Evolutionary conservation across 2,797 vertebrate species (phyloP).

Genomic region (Silurus aristotelis): DNA sequence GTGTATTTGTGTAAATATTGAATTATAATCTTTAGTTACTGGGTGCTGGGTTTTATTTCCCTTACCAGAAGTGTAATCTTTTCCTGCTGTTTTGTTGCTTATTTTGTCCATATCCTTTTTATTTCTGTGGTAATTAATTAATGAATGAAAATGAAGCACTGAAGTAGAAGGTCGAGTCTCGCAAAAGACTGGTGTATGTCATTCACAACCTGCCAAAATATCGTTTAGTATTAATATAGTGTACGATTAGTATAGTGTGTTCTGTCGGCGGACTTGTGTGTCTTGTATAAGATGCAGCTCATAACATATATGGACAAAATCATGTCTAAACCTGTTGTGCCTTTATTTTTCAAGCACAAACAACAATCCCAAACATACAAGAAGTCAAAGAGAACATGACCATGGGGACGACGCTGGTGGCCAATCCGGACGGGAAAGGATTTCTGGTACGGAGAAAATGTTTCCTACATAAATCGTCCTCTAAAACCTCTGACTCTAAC

Average conservation of each 20-base stretch:
- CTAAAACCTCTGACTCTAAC: not conserved
- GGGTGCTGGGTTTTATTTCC: not conserved
- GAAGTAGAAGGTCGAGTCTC: not conserved
- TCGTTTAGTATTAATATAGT: not conserved
- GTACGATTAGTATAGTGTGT: not conserved
- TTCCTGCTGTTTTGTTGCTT: no score
- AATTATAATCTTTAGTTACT: not conserved
- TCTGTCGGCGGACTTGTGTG: not conserved
- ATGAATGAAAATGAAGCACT: not conserved
- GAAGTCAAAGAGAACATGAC: slow-evolving; percentile 99
- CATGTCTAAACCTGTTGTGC: not conserved
- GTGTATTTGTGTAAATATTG: no score
- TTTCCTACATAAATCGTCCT: not conserved
- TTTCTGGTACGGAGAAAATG: slow-evolving; percentile 87
- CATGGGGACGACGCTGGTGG: slow-evolving; percentile 93
- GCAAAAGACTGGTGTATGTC: not conserved
- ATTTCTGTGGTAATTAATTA: not conserved
- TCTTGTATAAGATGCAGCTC: not conserved
- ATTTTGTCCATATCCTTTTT: not conserved
- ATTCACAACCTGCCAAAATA: not conserved
- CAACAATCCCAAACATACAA: slow-evolving; percentile 86
- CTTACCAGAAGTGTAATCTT: not conserved
- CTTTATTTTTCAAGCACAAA: slow-evolving; percentile 77
- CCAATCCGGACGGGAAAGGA: slow-evolving; percentile 87
- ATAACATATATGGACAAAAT: not conserved